These are phyloP conservation scores for Epinephelus moara DNA, from an alignment of 2,113 vertebrate genomes.

Conservation along the genomic window DNA sequence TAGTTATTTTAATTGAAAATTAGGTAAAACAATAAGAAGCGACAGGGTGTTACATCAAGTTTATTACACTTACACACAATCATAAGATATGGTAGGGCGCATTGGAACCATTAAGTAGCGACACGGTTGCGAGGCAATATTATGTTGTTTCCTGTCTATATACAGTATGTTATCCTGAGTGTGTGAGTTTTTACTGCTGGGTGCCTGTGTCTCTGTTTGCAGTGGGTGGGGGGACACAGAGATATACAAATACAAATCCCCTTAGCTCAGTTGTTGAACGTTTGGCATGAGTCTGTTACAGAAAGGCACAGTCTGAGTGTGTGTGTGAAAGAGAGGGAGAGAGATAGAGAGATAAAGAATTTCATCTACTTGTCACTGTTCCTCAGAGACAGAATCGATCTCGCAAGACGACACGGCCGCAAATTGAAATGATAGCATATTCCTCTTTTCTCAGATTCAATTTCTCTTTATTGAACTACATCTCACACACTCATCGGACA, in stretches of 20 bases:
- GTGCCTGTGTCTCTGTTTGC: neutral
- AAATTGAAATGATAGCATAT: constrained; percentile 35
- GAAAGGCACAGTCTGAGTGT: neutral
- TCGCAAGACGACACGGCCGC: constrained; percentile 16
- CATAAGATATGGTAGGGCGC: neutral
- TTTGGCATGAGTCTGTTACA: constrained; percentile 15
- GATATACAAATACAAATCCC: constrained; percentile 10
- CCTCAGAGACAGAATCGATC: constrained; percentile 46
- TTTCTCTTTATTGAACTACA: neutral
- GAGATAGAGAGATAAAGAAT: constrained; percentile 17
- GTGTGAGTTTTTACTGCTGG: neutral
- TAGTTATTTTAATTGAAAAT: neutral
- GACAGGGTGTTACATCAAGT: neutral
- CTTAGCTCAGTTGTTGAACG: constrained; percentile 23
- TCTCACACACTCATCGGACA: neutral
- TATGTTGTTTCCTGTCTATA: constrained; percentile 4
- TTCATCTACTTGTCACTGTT: constrained; percentile 35
- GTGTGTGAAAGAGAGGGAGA: neutral
- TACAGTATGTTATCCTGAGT: neutral
- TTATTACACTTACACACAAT: neutral
- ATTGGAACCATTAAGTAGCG: neutral
- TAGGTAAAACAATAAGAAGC: neutral
- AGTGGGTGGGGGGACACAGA: neutral
- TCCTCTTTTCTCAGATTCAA: neutral
- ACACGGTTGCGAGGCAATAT: neutral